Evolutionary conservation across 1,140 invertebrate species (phyloP), one percentile per base, ranked within the genome.

Genomic region (Nixonia krombeini): DNA sequence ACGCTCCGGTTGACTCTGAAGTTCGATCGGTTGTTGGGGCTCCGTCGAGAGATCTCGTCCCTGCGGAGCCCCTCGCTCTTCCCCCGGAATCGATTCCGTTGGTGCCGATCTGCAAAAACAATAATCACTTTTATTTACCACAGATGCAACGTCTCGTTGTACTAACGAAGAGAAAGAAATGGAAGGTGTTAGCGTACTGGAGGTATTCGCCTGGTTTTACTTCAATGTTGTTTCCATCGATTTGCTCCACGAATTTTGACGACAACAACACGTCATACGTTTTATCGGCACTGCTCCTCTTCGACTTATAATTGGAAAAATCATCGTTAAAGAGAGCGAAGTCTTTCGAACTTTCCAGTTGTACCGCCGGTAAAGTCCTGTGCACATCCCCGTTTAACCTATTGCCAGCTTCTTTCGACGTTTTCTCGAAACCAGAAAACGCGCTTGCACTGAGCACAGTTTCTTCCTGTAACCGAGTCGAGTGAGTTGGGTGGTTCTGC

Each of bases 21-120:
- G 66, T 79, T 71, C 79, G 69, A 12, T 52, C 59, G 41, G 70
- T 45, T 77, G 81, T 68, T 84, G 88, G 90, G 90, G 90, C 87
- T 89, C 90, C 88, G 87, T 81, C 86, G 86, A 86, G 76, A 87
- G 84, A 80, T 86, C 83, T 80, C 85, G 85, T 78, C 84, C 86
- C 85, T 87, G 88, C 87, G 89, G 90, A 88, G 89, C 90, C 90
- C 90, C 88, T 76, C 79, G 82, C 67, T 70, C 90, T 91, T 92
- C 90, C 90, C 90, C 90, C 90, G 89, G 89, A 70, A 71, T 26
- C 6, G 72, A 59, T 16, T 73, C 67, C 0, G 81, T 85, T 18
- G 79, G 68, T 7, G 52, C 56, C 18, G 82, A 76, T 7, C 73
- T 83, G 17, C 68, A 74, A 33, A 17, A 12, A 25, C 18, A 37